Percentiles rank a stretch among this genome's conserved stretches.
Conservation (phyloP, 1,140 invertebrate species). For the Lordiphosa mommai region DNA sequence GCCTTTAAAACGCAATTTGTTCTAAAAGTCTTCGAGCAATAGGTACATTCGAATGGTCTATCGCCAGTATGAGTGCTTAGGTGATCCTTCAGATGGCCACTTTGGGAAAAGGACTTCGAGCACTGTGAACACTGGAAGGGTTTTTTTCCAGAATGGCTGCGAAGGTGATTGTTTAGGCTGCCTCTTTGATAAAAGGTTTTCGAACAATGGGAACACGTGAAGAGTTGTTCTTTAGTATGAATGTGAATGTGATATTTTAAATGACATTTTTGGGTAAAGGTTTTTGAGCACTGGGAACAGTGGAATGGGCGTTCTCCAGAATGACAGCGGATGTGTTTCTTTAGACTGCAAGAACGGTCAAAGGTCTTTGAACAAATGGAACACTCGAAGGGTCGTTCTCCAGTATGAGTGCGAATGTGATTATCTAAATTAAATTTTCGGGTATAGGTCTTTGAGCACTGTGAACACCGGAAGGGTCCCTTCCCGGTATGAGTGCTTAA, state of each 20-base stretch:
- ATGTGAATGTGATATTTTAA: not conserved
- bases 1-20: not conserved
- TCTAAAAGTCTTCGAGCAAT: not conserved
- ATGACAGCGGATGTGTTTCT: too few relatives aligned
- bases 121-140: not conserved
- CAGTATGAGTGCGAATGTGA: too few relatives aligned
- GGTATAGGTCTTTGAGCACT: too few relatives aligned
- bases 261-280: not conserved
- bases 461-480: too few relatives aligned
- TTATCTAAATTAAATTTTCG: too few relatives aligned
- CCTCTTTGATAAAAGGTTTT: not conserved
- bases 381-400: too few relatives aligned
- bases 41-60: not conserved
- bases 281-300: not conserved
- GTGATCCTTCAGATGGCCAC: not conserved
- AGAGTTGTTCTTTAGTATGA: not conserved
- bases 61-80: not conserved
- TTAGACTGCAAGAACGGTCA: too few relatives aligned
- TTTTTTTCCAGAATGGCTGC: not conserved
- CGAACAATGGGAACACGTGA: not conserved
- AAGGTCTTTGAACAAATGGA: too few relatives aligned
- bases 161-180: not conserved
- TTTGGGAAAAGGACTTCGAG: not conserved
- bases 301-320: too few relatives aligned
- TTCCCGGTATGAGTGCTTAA: too few relatives aligned